Evolutionary conservation across 92 coral and sea anemone genomes (phyloP).

Genomic region (Chrysogorgia sp.): DNA sequence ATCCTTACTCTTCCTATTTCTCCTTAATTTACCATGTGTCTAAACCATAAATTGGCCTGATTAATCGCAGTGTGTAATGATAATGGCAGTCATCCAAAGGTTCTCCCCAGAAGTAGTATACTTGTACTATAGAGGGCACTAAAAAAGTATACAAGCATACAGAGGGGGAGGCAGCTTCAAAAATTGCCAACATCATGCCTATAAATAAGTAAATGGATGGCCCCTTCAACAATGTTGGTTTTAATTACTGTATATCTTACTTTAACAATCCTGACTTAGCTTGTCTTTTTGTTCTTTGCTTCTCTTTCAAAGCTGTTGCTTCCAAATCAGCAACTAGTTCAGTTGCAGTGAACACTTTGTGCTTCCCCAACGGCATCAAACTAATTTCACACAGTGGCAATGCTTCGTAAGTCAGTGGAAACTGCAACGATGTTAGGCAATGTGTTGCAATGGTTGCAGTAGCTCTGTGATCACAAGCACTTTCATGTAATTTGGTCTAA

Average conservation of each 20-base stretch:
- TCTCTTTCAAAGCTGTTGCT: conserved; percentile 80
- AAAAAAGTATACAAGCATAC: too few relatives aligned
- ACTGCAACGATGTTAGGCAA: conserved; percentile 62
- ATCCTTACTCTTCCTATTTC: too few relatives aligned
- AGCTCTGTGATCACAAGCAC: conserved; percentile 84
- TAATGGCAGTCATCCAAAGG: too few relatives aligned
- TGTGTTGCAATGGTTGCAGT: conserved; percentile 95
- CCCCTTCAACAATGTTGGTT: neutral
- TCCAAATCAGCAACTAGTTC: conserved; percentile 74
- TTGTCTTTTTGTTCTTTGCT: conserved; percentile 85
- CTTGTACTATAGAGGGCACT: too few relatives aligned
- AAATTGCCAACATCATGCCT: too few relatives aligned
- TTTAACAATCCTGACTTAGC: conserved; percentile 88
- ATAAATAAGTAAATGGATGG: too few relatives aligned
- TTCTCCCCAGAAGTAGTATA: too few relatives aligned
- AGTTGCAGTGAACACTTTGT: conserved; percentile 73
- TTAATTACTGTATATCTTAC: conserved; percentile 49
- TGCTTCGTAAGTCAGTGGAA: conserved; percentile 85
- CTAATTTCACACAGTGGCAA: conserved; percentile 60
- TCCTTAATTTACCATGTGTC: too few relatives aligned
- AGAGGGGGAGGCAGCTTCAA: too few relatives aligned
- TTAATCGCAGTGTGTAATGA: too few relatives aligned
- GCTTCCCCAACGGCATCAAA: conserved; percentile 80
- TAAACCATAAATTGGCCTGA: too few relatives aligned
- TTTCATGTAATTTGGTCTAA: conserved; percentile 93